A percentile compares a stretch with the other conserved stretches of the same genome.
phyloP scores from a whole-genome alignment of 2,888 invertebrate genomes.

The Leptinotarsa peninsularis region DNA sequence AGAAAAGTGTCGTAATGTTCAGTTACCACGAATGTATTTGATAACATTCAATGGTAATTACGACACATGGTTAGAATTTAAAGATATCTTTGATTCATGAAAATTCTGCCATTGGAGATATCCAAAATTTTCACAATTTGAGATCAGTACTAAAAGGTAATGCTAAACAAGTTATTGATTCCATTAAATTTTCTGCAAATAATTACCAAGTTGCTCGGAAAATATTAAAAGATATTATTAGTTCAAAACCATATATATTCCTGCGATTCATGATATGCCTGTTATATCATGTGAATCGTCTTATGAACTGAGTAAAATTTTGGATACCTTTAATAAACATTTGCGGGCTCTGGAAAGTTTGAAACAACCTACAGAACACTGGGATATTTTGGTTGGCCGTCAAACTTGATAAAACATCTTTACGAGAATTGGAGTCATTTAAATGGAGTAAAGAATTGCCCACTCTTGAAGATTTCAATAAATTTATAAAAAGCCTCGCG shows the following conservation, averaged over 20 bases:
- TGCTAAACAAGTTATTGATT: too few relatives aligned
- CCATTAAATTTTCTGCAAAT: too few relatives aligned
- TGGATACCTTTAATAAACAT: not conserved
- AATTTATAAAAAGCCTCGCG: not conserved
- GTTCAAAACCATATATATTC: not conserved
- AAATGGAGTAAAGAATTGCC: not conserved
- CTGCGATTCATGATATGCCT: not conserved
- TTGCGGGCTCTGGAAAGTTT: conserved; percentile 9
- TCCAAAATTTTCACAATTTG: too few relatives aligned
- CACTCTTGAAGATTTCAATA: conserved; percentile 7
- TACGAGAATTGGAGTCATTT: not conserved
- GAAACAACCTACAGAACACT: not conserved
- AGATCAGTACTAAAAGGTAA: too few relatives aligned
- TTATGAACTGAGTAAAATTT: not conserved
- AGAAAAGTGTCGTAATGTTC: too few relatives aligned
- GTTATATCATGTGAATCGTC: conserved; percentile 8
- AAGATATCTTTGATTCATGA: too few relatives aligned
- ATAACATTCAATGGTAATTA: too few relatives aligned
- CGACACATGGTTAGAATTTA: too few relatives aligned
- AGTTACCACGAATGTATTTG: too few relatives aligned
- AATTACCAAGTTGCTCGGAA: conserved; percentile 1
- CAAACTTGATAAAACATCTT: conserved; percentile 5
- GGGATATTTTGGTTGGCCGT: not conserved
- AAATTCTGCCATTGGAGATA: too few relatives aligned
- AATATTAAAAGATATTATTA: not conserved